phyloP scores from a whole-genome alignment of 2,113 vertebrate species.

The Chelonoidis abingdonii region DNA sequence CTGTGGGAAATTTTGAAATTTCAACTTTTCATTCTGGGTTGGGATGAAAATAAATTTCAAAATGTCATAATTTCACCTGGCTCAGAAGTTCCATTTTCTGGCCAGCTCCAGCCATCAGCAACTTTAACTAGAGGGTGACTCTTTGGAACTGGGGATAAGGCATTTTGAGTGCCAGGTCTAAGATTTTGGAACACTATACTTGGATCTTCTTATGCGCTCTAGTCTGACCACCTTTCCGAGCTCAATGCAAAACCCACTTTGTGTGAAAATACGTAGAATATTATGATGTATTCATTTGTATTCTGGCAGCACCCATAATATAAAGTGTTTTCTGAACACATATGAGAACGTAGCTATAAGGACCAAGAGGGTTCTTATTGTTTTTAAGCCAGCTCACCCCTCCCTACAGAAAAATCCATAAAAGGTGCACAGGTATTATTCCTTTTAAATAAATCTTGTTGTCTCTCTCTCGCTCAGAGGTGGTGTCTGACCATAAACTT shows the following conservation, averaged over 20 bases:
- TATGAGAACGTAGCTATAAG: not conserved
- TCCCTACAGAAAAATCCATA: not conserved
- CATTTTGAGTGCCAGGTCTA: not conserved
- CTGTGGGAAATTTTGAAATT: not conserved
- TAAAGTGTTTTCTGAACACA: not conserved
- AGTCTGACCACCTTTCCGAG: not conserved
- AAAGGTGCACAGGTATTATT: not conserved
- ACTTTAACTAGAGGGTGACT: not conserved
- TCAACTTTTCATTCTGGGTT: not conserved
- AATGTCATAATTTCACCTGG: not conserved
- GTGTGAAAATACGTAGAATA: not conserved
- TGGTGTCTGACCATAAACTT: not conserved
- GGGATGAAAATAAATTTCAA: not conserved
- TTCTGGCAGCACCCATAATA: not conserved
- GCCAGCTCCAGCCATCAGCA: not conserved
- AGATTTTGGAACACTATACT: not conserved
- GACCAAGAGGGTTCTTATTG: not conserved
- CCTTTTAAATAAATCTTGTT: not conserved
- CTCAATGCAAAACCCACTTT: not conserved
- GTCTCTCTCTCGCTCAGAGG: not conserved
- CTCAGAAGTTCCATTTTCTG: not conserved
- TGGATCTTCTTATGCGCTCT: not conserved
- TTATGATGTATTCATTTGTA: rapidly evolving
- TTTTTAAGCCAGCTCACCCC: not conserved
- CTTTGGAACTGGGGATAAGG: not conserved